Percentiles rank a stretch among this genome's conserved stretches.
These are phyloP conservation scores for Keiferia lycopersicella DNA, from an alignment of 2,888 invertebrate species.

Conservation along the genomic window DNA sequence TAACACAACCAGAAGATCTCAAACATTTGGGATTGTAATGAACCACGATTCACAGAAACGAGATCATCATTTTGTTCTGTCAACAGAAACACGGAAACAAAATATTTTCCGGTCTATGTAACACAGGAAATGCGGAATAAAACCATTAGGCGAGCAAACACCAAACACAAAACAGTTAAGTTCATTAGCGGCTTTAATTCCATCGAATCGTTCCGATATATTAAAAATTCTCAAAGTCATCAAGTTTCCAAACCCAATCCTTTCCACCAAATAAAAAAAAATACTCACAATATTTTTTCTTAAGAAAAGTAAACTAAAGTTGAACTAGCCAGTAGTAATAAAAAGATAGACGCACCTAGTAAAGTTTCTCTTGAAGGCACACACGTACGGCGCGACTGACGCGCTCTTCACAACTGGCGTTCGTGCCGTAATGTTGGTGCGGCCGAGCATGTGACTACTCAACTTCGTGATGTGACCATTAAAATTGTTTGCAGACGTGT, in stretches of 20 bases:
- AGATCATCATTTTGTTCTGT: no score
- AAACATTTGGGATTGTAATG: background rate
- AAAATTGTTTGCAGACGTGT: conserved; percentile 46
- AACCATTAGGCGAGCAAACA: conserved; percentile 20
- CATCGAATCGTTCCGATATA: conserved; percentile 22
- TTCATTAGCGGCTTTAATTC: conserved; percentile 26
- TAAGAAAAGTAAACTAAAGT: background rate
- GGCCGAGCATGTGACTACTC: conserved; percentile 67
- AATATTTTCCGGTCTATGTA: background rate
- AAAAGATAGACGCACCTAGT: conserved; percentile 59
- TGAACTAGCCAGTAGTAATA: conserved; percentile 18
- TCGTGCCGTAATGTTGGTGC: conserved; percentile 62
- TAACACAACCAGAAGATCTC: background rate
- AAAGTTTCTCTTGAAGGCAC: conserved; percentile 39
- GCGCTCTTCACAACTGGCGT: conserved; percentile 65
- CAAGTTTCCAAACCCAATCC: background rate
- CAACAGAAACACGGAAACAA: no score
- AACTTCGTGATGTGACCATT: conserved; percentile 66
- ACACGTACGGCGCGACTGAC: conserved; percentile 64
- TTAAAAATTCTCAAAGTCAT: background rate
- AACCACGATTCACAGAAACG: no score
- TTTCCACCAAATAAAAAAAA: background rate
- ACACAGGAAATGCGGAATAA: background rate
- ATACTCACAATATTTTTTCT: background rate
- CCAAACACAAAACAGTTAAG: conserved; percentile 23